Evolutionary conservation across 2,888 invertebrate species (phyloP), one percentile per base, ranked within the genome.

Genomic region (Zeuzera pyrina): DNA sequence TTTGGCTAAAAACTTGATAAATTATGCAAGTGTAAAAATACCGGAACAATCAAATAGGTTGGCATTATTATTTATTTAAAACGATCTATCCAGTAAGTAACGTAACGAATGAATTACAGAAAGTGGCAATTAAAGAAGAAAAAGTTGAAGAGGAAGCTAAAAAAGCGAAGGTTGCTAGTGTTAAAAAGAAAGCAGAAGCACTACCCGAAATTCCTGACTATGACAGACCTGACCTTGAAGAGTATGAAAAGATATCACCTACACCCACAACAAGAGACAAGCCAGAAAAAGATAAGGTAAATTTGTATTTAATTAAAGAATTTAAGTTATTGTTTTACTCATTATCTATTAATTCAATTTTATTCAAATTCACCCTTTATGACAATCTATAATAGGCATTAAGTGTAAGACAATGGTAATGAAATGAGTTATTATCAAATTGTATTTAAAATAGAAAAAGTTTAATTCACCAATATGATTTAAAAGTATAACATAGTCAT

Each of bases 151-250:
- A 68, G 49, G 78, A 77, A 57, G 79, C 57, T 10, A 81, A 84
- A 51, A 84, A 85, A 36, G 81, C 77, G 23, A 83, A 84, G 45
- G 52, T 76, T 10, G 70, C 78, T 14, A 68, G 79, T 29, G 67
- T 72, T 30, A 85, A 76, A 46, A 83, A 83, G 61, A 87, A 86
- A 67, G 84, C 83, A 4, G 85, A 86, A 47, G 87, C 87, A 12
- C 62, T 88, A 15, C 88, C 88, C 2, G 87, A 88, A 67, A 83
- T 88, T 31, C 86, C 89, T 6, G 92, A 93, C 62, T 93, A 93
- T 54, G 92, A 92, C 16, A 86, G 91, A 44, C 89, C 92, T 2
- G 89, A 87, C 2, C 81, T 91, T 35, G 91, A 91, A 56, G 87
- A 87, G 65, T 91, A 87, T 49, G 89, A 90, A 62, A 84, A 86